Conservation (phyloP, 2,797 vertebrate species). For the Clarias platycephalus region DNA sequence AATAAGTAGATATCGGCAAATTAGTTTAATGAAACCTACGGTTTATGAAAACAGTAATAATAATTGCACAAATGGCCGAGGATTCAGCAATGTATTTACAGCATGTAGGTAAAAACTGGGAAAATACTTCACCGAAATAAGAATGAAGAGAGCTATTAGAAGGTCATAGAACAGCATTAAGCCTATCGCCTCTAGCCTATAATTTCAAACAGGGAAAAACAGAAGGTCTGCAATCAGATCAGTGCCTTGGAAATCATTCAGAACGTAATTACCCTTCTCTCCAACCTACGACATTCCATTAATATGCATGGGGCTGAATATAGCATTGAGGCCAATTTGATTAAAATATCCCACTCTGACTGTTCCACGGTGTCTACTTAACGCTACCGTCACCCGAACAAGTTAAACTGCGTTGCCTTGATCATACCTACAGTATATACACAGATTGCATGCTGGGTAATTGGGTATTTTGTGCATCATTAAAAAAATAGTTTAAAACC, state of each 20-base stretch:
- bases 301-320: slow-evolving; percentile 75
- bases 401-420: slow-evolving; percentile 16
- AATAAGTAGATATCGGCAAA: neutral
- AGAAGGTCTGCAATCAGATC: slow-evolving; percentile 79
- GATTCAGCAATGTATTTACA: slow-evolving; percentile 28
- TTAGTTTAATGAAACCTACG: slow-evolving; percentile 14
- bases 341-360: slow-evolving; percentile 70
- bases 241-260: slow-evolving; percentile 76
- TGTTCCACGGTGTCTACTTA: slow-evolving; percentile 66
- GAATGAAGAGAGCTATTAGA: slow-evolving; percentile 44
- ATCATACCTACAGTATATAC: slow-evolving; percentile 13
- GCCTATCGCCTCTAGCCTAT: slow-evolving; percentile 60
- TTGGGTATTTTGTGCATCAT: neutral
- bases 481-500: neutral
- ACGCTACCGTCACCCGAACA: slow-evolving; percentile 48
- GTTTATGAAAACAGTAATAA: slow-evolving; percentile 13
- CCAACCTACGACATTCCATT: slow-evolving; percentile 73
- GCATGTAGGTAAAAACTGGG: slow-evolving; percentile 30
- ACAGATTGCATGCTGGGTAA: slow-evolving; percentile 6
- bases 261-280: slow-evolving; percentile 76
- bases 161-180: slow-evolving; percentile 48
- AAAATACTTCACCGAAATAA: slow-evolving; percentile 40
- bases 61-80: neutral
- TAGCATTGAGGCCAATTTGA: slow-evolving; percentile 71
- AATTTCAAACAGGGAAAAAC: slow-evolving; percentile 72